phyloP scores from a whole-genome alignment of 2,888 invertebrate species.

The Diarsia mendica region DNA sequence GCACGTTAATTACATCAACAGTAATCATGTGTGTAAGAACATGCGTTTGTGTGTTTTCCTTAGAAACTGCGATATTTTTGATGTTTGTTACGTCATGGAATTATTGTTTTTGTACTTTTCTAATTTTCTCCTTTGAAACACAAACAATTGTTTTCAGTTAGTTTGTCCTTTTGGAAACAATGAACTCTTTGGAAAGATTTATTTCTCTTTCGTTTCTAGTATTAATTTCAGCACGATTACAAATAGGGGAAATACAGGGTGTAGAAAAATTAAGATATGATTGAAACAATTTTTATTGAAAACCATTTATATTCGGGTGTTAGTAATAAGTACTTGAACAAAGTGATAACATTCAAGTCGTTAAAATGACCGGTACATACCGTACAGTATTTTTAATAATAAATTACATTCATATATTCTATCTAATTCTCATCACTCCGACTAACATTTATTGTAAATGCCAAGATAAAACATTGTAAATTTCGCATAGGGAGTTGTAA shows the following conservation, averaged over 20 bases:
- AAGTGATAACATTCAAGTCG: slow-evolving; percentile 87
- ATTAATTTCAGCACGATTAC: background rate
- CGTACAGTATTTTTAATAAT: slow-evolving; percentile 73
- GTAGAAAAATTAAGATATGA: slow-evolving; percentile 52
- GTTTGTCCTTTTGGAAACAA: background rate
- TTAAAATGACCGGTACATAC: slow-evolving; percentile 78
- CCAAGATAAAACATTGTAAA: slow-evolving; percentile 69
- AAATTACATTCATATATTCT: slow-evolving; percentile 79
- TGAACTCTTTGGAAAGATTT: background rate
- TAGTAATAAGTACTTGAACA: slow-evolving; percentile 83
- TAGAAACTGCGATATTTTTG: slow-evolving; percentile 7
- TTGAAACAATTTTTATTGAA: slow-evolving; percentile 82
- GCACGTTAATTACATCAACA: slow-evolving; percentile 53
- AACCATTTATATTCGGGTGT: slow-evolving; percentile 88
- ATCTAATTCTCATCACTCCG: slow-evolving; percentile 72
- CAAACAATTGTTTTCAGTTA: background rate
- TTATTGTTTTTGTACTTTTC: background rate
- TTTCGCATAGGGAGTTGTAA: slow-evolving; percentile 68
- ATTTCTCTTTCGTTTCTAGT: background rate
- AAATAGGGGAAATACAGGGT: slow-evolving; percentile 2
- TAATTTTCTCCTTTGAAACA: background rate
- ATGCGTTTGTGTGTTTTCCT: slow-evolving; percentile 25
- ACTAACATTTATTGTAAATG: slow-evolving; percentile 69
- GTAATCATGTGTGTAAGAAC: slow-evolving; percentile 22
- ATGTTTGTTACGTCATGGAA: background rate